Conservation (phyloP, 2,797 vertebrate species). For the Phoxinus dragarum region DNA sequence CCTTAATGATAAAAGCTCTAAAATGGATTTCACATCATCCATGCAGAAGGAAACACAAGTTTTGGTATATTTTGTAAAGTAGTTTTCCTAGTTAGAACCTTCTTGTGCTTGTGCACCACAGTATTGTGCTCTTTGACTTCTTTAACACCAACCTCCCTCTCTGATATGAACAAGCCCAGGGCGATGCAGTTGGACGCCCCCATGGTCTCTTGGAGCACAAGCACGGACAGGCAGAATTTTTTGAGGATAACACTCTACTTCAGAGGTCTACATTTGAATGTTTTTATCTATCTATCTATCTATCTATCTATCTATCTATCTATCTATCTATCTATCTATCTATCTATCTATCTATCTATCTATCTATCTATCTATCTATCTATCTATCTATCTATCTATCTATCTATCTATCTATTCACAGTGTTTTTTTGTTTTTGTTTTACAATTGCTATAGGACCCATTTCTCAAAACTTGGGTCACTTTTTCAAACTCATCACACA, state of each 20-base stretch:
- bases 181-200: slow-evolving; percentile 5
- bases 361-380: not conserved
- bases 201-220: slow-evolving; percentile 5
- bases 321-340: not conserved
- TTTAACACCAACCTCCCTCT: slow-evolving; percentile 17
- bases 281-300: not conserved
- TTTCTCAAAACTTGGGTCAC: too few relatives aligned
- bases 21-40: slow-evolving; percentile 20
- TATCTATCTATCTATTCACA: not conserved
- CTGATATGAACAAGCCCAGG: slow-evolving; percentile 14
- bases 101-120: not conserved
- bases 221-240: not conserved
- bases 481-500: too few relatives aligned
- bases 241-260: too few relatives aligned
- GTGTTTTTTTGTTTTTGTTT: too few relatives aligned
- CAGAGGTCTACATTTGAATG: too few relatives aligned
- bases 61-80: not conserved
- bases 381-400: not conserved
- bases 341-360: not conserved
- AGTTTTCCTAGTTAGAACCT: slow-evolving; percentile 1
- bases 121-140: slow-evolving; percentile 30
- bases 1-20: not conserved
- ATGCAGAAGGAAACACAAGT: not conserved
- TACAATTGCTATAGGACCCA: too few relatives aligned
- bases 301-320: not conserved